A percentile compares a stretch with the other conserved stretches of the same genome.
Evolutionary conservation across 2,113 vertebrate species (phyloP).

Genomic region (Plecotus auritus): DNA sequence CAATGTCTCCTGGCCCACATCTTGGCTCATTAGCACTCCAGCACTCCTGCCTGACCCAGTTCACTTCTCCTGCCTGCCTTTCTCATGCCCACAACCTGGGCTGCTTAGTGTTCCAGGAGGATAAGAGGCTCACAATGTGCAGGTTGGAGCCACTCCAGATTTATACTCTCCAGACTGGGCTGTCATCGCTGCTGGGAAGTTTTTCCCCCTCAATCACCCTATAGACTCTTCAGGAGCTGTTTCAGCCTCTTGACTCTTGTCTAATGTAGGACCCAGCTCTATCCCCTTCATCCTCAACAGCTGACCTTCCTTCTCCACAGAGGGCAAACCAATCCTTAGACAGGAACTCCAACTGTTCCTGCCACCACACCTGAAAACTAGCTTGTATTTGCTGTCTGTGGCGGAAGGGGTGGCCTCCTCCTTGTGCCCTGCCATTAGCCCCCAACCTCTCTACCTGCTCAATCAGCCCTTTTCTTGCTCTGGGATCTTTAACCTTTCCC

Average conservation of each 20-base stretch:
- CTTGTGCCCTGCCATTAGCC: background rate
- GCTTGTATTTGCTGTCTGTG: background rate
- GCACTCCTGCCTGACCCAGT: background rate
- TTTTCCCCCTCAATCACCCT: background rate
- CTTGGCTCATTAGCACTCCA: background rate
- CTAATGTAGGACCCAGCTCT: background rate
- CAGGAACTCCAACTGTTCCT: background rate
- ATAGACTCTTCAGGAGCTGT: background rate
- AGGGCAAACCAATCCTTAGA: background rate
- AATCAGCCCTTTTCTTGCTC: background rate
- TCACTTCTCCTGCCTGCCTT: background rate
- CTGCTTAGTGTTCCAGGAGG: background rate
- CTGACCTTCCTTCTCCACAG: background rate
- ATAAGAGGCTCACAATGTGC: background rate
- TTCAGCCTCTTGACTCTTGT: background rate
- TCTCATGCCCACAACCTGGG: background rate
- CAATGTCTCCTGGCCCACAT: background rate
- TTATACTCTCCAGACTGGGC: background rate
- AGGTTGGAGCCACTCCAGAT: background rate
- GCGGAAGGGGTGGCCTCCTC: background rate
- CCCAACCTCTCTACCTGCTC: background rate
- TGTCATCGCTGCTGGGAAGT: background rate
- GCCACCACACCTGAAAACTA: background rate
- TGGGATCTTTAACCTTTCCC: background rate
- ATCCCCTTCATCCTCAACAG: background rate